These are phyloP conservation scores for Eriosoma lanigerum DNA, from an alignment of 1,140 invertebrate genomes.

Conservation along the genomic window DNA sequence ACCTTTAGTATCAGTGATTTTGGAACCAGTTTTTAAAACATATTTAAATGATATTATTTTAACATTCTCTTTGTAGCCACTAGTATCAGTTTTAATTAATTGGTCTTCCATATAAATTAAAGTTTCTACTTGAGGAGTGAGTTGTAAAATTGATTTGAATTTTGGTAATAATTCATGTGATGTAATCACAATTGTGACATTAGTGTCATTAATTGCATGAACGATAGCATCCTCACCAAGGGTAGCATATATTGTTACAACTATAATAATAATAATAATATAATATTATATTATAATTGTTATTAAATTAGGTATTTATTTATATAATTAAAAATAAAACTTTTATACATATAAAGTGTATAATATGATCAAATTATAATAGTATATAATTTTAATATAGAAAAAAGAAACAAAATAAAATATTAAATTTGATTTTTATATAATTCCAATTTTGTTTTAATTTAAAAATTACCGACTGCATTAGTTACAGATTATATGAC, in stretches of 20 bases:
- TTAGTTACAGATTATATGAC: too few relatives aligned
- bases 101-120: constrained; percentile 90
- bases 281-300: neutral
- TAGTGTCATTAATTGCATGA: constrained; percentile 95
- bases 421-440: too few relatives aligned
- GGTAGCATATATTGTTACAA: constrained; percentile 96
- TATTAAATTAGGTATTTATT: too few relatives aligned
- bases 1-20: neutral
- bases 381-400: too few relatives aligned
- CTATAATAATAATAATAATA: constrained; percentile 60
- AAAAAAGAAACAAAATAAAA: too few relatives aligned
- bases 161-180: constrained; percentile 86
- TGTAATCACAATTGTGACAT: constrained; percentile 87
- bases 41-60: constrained; percentile 68
- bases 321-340: too few relatives aligned
- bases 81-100: constrained; percentile 68
- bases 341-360: too few relatives aligned
- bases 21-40: constrained; percentile 59
- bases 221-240: constrained; percentile 93
- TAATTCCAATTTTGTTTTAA: too few relatives aligned
- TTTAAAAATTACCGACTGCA: too few relatives aligned
- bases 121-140: constrained; percentile 71
- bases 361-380: too few relatives aligned
- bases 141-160: constrained; percentile 74
- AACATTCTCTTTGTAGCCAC: constrained; percentile 69